phyloP scores from a whole-genome alignment of 2,797 vertebrate genomes.

The Chromis chromis region DNA sequence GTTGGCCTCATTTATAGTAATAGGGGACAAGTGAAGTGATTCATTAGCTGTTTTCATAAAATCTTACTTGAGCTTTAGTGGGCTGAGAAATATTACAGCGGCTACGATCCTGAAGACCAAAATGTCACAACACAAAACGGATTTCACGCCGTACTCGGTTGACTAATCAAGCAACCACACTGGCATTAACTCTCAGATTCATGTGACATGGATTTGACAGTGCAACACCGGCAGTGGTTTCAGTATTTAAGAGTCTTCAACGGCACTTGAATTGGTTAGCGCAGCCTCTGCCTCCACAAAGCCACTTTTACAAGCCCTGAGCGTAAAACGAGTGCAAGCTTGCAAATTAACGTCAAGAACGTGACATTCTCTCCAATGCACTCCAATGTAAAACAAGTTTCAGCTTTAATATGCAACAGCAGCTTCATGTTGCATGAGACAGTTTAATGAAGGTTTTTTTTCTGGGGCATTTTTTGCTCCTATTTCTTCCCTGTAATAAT shows the following conservation, averaged over 20 bases:
- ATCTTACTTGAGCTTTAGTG: conserved; percentile 29
- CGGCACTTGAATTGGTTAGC: background rate
- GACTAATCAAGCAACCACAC: background rate
- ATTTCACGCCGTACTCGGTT: conserved; percentile 11
- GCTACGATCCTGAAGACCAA: conserved; percentile 8
- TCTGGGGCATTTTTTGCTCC: conserved; percentile 53
- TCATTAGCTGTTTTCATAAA: conserved; percentile 45
- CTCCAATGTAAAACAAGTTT: background rate
- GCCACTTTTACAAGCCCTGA: conserved; percentile 1
- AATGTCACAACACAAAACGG: conserved; percentile 31
- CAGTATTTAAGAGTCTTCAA: background rate
- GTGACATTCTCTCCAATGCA: conserved; percentile 2
- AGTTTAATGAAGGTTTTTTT: conserved; percentile 50
- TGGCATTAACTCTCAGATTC: background rate
- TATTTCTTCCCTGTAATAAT: conserved; percentile 39
- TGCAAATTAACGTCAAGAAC: conserved; percentile 27
- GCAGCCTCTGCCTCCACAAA: conserved; percentile 10
- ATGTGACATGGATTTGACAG: background rate
- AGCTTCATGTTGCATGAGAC: conserved; percentile 28
- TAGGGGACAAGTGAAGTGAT: conserved; percentile 28
- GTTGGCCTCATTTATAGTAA: conserved; percentile 57
- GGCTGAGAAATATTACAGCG: conserved; percentile 13
- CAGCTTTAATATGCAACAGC: conserved; percentile 22
- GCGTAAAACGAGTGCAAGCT: conserved; percentile 21
- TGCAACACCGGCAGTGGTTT: background rate